Conservation (phyloP, 1,140 invertebrate species). For the Drosophila seguyi region DNA sequence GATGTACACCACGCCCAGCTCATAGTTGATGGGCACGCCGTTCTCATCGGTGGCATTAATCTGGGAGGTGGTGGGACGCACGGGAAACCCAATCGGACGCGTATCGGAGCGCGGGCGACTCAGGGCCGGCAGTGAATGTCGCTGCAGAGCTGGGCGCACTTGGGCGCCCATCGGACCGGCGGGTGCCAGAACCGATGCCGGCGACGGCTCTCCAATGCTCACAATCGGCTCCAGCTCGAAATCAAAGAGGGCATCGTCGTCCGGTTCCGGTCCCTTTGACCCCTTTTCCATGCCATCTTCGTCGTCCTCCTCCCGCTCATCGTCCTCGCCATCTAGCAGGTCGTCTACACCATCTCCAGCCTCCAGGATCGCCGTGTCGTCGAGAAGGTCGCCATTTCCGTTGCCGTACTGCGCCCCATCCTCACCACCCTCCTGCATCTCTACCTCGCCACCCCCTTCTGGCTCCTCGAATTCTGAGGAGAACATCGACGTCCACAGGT, state of each 20-base stretch:
- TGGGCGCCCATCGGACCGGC: conserved; percentile 12
- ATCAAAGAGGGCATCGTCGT: conserved; percentile 80
- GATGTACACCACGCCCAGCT: conserved; percentile 78
- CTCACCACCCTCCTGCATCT: conserved; percentile 16
- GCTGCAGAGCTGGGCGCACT: conserved; percentile 32
- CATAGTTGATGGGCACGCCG: conserved; percentile 73
- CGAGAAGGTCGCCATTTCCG: conserved; percentile 28
- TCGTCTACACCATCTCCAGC: conserved; percentile 35
- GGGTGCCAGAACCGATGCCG: conserved; percentile 24
- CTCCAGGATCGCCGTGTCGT: conserved; percentile 25
- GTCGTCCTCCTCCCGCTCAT: conserved; percentile 37
- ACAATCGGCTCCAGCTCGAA: conserved; percentile 71
- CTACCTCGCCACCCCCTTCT: conserved; percentile 11
- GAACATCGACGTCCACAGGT: conserved; percentile 81
- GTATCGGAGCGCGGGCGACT: conserved; percentile 1
- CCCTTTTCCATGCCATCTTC: conserved; percentile 7
- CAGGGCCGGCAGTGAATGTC: conserved; percentile 28
- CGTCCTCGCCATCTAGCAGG: conserved; percentile 37
- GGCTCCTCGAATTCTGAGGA: conserved; percentile 67
- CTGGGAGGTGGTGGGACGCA: conserved; percentile 66
- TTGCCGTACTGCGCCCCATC: conserved; percentile 43
- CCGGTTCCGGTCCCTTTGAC: conserved; percentile 50
- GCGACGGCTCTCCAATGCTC: conserved; percentile 44
- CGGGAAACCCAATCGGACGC: conserved; percentile 1
- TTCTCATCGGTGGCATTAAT: conserved; percentile 73